Base-by-base conservation (phyloP, 2,888 invertebrate species). In the Dynastes tityus region DNA sequence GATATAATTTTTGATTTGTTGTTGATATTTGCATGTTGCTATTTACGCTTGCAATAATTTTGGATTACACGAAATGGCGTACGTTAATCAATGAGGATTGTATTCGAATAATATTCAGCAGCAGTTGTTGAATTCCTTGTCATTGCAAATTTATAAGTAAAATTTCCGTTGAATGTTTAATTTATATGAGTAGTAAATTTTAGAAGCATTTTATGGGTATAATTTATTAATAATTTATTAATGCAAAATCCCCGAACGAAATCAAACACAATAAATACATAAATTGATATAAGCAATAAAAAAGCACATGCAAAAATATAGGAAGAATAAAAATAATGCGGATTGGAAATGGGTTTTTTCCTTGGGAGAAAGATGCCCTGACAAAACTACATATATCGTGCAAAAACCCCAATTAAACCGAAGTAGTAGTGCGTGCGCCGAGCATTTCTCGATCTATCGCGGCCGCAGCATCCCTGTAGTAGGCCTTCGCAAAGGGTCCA, bases 321-420 rank as follows among this genome's bases (percentile, higher is more conserved):
- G 27, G 27, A 61, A 61, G 49, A 27, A 27, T 32, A 73, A 61
- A 51, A 63, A 61, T 22, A 74, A 63, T 37, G 61, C 71, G 58
- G 58, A 74, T 61, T 74, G 61, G 45, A 61, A 74, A 49, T 74
- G 16, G 73, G 45, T 74, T 74, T 74, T 74, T 74, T 71, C 49
- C 73, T 74, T 74, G 61, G 73, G 29, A 74, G 61, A 63, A 74
- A 74, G 61, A 74, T 74, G 49, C 73, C 73, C 73, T 74, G 73
- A 74, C 73, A 74, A 74, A 74, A 74, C 73, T 74, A 74, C 78
- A 79, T 80, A 79, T 80, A 81, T 78, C 81, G 82, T 79, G 82
- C 82, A 88, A 88, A 88, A 88, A 87, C 87, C 86, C 88, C 89
- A 89, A 89, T 89, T 89, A 89, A 89, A 88, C 86, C 88, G 85